Conservation (phyloP, 2,113 vertebrate genomes). For the Hoplias malabaricus region DNA sequence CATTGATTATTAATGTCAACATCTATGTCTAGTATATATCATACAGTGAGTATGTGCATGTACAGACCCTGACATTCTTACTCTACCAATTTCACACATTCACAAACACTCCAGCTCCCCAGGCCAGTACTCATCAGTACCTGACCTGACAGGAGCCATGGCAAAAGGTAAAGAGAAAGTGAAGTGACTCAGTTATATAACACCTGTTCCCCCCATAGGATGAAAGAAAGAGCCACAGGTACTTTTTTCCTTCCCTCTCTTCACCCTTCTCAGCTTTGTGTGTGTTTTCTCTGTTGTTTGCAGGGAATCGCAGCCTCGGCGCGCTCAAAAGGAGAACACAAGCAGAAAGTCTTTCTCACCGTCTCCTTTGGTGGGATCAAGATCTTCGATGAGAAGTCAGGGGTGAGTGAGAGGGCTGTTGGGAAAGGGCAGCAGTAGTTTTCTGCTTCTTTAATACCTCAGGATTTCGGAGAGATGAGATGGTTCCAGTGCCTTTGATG, state of each 20-base stretch:
- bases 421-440: not conserved
- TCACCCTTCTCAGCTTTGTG: slow-evolving; percentile 6
- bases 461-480: too few species aligned
- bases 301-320: slow-evolving; percentile 91
- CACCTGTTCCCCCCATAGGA: slow-evolving; percentile 31
- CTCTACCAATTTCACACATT: not conserved
- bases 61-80: not conserved
- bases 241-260: slow-evolving; percentile 17
- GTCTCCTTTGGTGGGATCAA: slow-evolving; percentile 98
- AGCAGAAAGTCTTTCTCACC: slow-evolving; percentile 96
- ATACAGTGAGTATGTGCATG: not conserved
- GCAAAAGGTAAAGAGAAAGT: not conserved
- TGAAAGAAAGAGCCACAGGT: slow-evolving; percentile 21
- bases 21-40: not conserved
- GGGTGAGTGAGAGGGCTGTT: slow-evolving; percentile 80
- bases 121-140: not conserved
- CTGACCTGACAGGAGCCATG: not conserved
- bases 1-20: too few species aligned
- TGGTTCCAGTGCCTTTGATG: too few species aligned
- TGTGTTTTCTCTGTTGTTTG: slow-evolving; percentile 59
- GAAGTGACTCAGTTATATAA: slow-evolving; percentile 22
- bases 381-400: slow-evolving; percentile 98
- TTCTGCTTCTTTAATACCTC: not conserved
- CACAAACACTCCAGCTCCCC: not conserved
- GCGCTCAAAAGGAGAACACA: slow-evolving; percentile 97